Base-by-base conservation (phyloP, 64 coral and sea anemone species). In the Porites australiensis region DNA sequence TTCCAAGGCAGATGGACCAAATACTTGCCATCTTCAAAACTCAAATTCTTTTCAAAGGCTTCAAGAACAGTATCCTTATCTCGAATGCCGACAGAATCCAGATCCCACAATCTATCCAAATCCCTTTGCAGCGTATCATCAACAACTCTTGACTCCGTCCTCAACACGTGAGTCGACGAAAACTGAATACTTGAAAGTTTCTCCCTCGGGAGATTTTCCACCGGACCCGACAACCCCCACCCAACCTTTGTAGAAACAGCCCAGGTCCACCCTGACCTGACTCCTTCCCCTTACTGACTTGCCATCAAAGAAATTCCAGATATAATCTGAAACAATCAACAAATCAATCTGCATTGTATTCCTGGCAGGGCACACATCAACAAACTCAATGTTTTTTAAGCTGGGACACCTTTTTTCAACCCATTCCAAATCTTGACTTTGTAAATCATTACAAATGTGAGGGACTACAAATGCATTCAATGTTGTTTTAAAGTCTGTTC, bases 11-110 rank as follows among this genome's bases (percentile, higher is more conserved):
- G 27, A 5, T 61, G 27, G 9, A 89, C 87, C 16, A 14, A 13
- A 58, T 89, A 89, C 18, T 52, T 62, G 10, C 70, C 86, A 72
- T 88, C 86, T n/a, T 89, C 73, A 45, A 77, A 89, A 23, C 19
- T 44, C 16, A 88, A 18, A 4, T 48, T 51, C 15, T 67, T 49
- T 14, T 72, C 5, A 52, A 88, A 88, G 44, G 66, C 64, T 72
- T 88, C 69, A 48, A 73, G 86, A 4, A 88, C 86, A 13, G 86
- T 23, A 47, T 88, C 70, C 49, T 73, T 20, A 50, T 55, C 67
- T 19, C 16, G 60, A 3, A 88, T 88, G 13, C 86, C n/a, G 15
- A 88, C 27, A 37, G 27, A 37, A 37, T 37, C 27, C 27, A 37
- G 27, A 37, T 37, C 27, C 27, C 27, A 37, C 27, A 37, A 37